Evolutionary conservation across 2,797 vertebrate species (phyloP).

Genomic region (Echiichthys vipera): DNA sequence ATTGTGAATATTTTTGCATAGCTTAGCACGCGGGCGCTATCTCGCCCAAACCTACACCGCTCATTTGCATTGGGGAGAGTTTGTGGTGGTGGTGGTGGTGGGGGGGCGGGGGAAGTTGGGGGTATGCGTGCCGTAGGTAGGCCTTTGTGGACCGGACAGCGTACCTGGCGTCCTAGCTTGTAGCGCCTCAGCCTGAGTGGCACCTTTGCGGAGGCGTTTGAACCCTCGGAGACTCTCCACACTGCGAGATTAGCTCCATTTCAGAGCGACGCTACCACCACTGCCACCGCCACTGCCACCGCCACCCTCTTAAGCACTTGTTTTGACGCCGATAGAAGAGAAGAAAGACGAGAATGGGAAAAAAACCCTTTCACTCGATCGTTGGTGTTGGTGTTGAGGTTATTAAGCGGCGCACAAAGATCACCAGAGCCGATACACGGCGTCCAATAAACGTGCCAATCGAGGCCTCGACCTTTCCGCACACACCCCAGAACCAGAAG

Average conservation of each 20-base stretch:
- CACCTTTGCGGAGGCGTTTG: conserved; percentile 45
- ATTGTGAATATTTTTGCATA: conserved; percentile 74
- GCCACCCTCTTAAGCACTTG: conserved; percentile 53
- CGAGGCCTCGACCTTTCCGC: conserved; percentile 40
- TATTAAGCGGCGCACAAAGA: conserved; percentile 89
- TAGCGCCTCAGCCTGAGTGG: conserved; percentile 29
- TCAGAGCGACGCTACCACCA: conserved; percentile 35
- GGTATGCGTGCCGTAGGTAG: conserved; percentile 21
- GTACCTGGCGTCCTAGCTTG: conserved; percentile 15
- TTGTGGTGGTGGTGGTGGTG: conserved; percentile 12
- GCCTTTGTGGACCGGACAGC: conserved; percentile 47
- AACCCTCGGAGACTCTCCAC: conserved; percentile 41
- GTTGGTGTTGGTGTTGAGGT: conserved; percentile 76
- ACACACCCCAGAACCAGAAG: conserved; percentile 36
- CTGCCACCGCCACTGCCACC: no score
- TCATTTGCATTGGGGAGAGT: conserved; percentile 67
- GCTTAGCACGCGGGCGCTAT: conserved; percentile 60
- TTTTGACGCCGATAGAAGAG: conserved; percentile 48
- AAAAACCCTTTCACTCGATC: conserved; percentile 49
- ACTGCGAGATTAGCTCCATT: conserved; percentile 49
- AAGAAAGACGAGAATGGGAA: conserved; percentile 31
- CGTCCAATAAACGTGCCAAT: conserved; percentile 62
- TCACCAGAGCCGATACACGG: conserved; percentile 79
- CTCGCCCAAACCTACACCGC: conserved; percentile 52
- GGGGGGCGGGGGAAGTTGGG: neutral